Conservation (phyloP, 2,797 vertebrate genomes). For the Amniataba percoides region DNA sequence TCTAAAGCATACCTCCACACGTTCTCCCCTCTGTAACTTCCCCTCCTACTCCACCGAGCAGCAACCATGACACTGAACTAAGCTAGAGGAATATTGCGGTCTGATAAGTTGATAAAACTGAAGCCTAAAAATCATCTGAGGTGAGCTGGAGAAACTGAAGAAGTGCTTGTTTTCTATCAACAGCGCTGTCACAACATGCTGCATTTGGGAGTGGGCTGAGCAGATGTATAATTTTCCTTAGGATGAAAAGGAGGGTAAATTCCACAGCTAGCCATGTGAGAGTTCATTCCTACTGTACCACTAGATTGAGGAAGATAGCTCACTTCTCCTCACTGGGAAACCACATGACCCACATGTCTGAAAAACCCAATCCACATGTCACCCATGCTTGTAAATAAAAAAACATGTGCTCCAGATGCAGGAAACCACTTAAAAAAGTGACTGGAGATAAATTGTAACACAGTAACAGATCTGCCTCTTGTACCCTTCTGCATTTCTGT, state of each 20-base stretch:
- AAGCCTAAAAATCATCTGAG: constrained; percentile 22
- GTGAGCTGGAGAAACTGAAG: constrained; percentile 4
- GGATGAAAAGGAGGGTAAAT: constrained; percentile 72
- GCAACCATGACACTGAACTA: neutral
- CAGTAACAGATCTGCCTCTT: constrained; percentile 37
- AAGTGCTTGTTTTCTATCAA: constrained; percentile 56
- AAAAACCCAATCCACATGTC: constrained; percentile 45
- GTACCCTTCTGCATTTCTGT: constrained; percentile 13
- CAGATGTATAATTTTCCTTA: constrained; percentile 71
- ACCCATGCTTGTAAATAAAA: constrained; percentile 55
- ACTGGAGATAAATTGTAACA: constrained; percentile 46
- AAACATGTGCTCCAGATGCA: constrained; percentile 53
- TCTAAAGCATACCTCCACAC: constrained; percentile 50
- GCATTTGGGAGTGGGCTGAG: constrained; percentile 48
- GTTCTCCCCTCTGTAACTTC: constrained; percentile 26
- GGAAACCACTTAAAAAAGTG: constrained; percentile 65
- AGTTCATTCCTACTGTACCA: constrained; percentile 39
- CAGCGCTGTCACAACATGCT: constrained; percentile 66
- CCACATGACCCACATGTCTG: neutral
- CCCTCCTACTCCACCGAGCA: constrained; percentile 22
- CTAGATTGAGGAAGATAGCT: constrained; percentile 43
- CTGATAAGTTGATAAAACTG: constrained; percentile 1
- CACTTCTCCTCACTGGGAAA: constrained; percentile 47
- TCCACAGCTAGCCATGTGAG: constrained; percentile 59
- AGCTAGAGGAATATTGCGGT: neutral